These are phyloP conservation scores for Pipistrellus nathusii DNA, from an alignment of 2,797 vertebrate genomes.

Conservation along the genomic window DNA sequence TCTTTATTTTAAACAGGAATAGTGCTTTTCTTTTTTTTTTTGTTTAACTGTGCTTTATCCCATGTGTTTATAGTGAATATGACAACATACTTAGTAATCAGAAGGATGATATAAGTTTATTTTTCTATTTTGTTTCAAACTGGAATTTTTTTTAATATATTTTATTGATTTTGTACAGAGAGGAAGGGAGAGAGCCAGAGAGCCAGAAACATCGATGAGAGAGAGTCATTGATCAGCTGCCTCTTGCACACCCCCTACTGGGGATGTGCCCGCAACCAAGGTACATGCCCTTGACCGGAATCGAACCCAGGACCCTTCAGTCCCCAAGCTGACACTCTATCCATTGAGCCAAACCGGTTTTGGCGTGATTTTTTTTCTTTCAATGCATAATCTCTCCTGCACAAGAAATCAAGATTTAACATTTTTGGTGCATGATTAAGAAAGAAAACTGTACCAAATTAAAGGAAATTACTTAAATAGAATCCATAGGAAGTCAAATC, in stretches of 20 bases:
- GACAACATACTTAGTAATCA: not conserved
- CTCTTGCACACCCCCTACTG: too few species aligned
- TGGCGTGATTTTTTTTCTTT: conserved; percentile 5
- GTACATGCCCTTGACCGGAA: too few species aligned
- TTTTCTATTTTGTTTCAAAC: conserved; percentile 33
- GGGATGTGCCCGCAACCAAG: too few species aligned
- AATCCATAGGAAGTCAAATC: not conserved
- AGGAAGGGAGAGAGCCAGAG: too few species aligned
- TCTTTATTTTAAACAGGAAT: not conserved
- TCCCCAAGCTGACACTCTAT: too few species aligned
- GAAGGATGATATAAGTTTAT: not conserved
- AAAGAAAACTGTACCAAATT: not conserved
- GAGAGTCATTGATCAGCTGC: too few species aligned
- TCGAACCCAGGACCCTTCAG: too few species aligned
- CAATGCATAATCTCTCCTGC: not conserved
- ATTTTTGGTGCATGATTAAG: conserved; percentile 9
- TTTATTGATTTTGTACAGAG: too few species aligned
- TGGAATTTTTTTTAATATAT: not conserved
- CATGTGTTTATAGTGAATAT: not conserved
- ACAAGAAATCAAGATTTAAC: not conserved
- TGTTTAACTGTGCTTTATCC: not conserved
- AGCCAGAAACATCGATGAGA: too few species aligned
- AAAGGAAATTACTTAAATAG: not conserved
- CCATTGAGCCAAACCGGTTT: too few species aligned
- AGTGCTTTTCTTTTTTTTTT: conserved; percentile 38